Evolutionary conservation across 2,113 vertebrate species (phyloP), one percentile per base, ranked within the genome.

Genomic region (Danionella cerebrum): DNA sequence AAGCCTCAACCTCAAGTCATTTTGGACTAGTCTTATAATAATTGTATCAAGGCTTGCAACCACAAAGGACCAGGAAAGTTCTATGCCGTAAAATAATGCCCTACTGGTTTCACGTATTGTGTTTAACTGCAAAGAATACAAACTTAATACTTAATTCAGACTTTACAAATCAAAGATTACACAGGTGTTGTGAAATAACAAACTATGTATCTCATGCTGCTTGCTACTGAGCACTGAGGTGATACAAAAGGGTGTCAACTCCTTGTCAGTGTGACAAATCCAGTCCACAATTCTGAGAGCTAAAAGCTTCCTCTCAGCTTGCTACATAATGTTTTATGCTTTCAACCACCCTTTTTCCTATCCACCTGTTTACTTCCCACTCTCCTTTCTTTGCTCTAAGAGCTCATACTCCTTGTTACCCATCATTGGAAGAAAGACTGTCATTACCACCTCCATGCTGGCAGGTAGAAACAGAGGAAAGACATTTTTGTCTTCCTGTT

Each of bases 371-470:
- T 62, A 62, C 41, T 22, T 47, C 58, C 16, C n/a, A 48, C 59
- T 48, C 59, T 64, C 13, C 29, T 48, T 63, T 63, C 59, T 63
- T 48, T 48, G 13, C 59, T 64, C 44, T 48, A 48, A 48, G 44
- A 48, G 59, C 44, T 48, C 59, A 25, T 64, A 48, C 18, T 64
- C 59, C 18, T 48, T 48, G 48, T 48, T 64, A 64, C 44, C 44
- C 19, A 19, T 64, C 59, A 64, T 48, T 63, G 44, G 29, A 24
- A 63, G 47, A 48, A 63, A 63, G 27, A 48, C 59, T 48, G 44
- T 24, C 59, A 64, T 64, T 64, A 64, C 42, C 29, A 14, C 25
- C 18, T 62, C 58, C 33, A 41, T 45, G 27, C 16, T 47, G 42
- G 41, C 24, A 44, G 57, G 9, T 24, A 19, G 9, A 22, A 44